Percentiles rank a stretch among this genome's conserved stretches.
Evolutionary conservation across 2,113 vertebrate species (phyloP).

Genomic region (Alethe castanea): DNA sequence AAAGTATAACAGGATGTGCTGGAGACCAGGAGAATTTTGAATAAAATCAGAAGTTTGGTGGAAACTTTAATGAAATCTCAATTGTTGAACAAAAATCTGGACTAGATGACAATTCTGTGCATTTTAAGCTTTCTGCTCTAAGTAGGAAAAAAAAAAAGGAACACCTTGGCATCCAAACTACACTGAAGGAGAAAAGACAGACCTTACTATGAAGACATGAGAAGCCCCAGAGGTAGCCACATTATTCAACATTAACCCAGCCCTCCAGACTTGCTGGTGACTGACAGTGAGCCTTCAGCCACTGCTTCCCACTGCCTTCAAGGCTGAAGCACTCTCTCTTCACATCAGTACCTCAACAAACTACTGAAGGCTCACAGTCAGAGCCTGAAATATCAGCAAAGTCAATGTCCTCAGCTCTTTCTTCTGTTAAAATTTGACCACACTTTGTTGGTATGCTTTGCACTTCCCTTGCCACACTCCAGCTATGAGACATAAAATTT

Average conservation of each 20-base stretch:
- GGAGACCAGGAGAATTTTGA: neutral
- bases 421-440: neutral
- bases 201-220: neutral
- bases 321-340: neutral
- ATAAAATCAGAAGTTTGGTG: neutral
- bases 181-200: neutral
- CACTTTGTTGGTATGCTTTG: neutral
- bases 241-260: rapidly evolving
- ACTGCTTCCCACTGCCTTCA: neutral
- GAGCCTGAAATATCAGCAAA: neutral
- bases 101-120: neutral
- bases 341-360: neutral
- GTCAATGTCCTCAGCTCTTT: neutral
- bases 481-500: neutral
- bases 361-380: neutral
- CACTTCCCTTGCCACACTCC: neutral
- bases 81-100: neutral
- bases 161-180: neutral
- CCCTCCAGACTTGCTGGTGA: neutral
- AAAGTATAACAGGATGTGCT: neutral
- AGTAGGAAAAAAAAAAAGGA: neutral
- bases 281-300: neutral
- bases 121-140: neutral
- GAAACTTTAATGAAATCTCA: neutral
- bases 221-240: neutral